These are phyloP conservation scores for Muscidifurax raptorellus DNA, from an alignment of 1,140 invertebrate genomes.

Conservation along the genomic window DNA sequence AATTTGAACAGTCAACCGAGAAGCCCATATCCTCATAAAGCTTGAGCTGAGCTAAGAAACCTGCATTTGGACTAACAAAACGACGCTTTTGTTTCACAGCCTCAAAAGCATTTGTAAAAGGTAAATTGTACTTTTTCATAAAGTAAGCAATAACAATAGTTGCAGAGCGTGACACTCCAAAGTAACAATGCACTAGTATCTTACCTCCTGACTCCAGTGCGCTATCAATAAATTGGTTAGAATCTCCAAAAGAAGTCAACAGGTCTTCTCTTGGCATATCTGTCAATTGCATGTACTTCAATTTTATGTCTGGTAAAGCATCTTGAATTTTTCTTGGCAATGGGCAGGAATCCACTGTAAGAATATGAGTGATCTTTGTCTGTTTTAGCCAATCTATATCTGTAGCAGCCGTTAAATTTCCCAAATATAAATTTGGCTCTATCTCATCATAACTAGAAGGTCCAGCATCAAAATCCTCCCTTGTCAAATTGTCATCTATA, in stretches of 20 bases:
- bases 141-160: conserved; percentile 88
- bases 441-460: conserved; percentile 82
- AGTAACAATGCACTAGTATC: conserved; percentile 89
- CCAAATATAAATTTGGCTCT: conserved; percentile 83
- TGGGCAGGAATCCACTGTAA: conserved; percentile 89
- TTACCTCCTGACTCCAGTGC: conserved; percentile 77
- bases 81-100: conserved; percentile 80
- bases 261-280: conserved; percentile 89
- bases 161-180: conserved; percentile 90
- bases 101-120: conserved; percentile 83
- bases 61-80: conserved; percentile 83
- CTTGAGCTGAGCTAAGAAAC: conserved; percentile 85
- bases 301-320: conserved; percentile 78
- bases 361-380: conserved; percentile 83
- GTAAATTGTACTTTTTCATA: conserved; percentile 87
- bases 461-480: conserved; percentile 79
- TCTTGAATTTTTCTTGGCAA: conserved; percentile 84
- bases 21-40: conserved; percentile 87
- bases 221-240: conserved; percentile 83
- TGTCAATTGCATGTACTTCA: conserved; percentile 87
- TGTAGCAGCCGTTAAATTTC: conserved; percentile 86
- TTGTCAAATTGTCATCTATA: conserved; percentile 55
- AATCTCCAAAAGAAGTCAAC: conserved; percentile 84
- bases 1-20: conserved; percentile 81
- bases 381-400: conserved; percentile 81